These are phyloP conservation scores for Nothobranchius kuhntae DNA, from an alignment of 2,113 vertebrate species.

Conservation along the genomic window DNA sequence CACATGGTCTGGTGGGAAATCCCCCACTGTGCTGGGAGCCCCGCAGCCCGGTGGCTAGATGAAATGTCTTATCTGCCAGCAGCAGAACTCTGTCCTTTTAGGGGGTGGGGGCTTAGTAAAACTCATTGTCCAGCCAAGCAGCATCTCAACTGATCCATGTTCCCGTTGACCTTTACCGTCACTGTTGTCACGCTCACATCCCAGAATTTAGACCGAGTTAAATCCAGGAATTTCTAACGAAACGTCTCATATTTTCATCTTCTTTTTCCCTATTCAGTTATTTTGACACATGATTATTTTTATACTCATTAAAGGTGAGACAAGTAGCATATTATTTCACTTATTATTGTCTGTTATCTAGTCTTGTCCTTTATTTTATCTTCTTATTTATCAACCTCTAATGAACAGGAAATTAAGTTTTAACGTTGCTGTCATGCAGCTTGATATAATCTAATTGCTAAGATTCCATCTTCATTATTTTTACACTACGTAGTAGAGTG, in stretches of 20 bases:
- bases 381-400: conserved; percentile 67
- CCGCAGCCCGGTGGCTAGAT: conserved; percentile 66
- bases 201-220: conserved; percentile 61
- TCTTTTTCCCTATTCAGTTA: not conserved
- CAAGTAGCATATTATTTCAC: conserved; percentile 2
- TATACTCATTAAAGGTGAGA: conserved; percentile 1
- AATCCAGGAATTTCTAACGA: conserved; percentile 48
- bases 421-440: conserved; percentile 74
- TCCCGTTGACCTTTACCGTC: conserved; percentile 72
- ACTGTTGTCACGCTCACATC: conserved; percentile 47
- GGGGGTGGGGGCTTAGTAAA: conserved; percentile 56
- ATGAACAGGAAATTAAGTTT: conserved; percentile 81
- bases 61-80: conserved; percentile 77
- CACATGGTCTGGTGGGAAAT: conserved; percentile 73
- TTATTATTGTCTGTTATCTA: conserved; percentile 13
- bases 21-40: conserved; percentile 64
- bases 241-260: not conserved
- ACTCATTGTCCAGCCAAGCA: conserved; percentile 74
- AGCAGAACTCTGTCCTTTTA: conserved; percentile 75
- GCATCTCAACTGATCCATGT: conserved; percentile 70
- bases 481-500: conserved; percentile 78
- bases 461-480: conserved; percentile 82
- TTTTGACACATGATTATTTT: not conserved
- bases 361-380: conserved; percentile 21
- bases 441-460: conserved; percentile 81